phyloP scores from a whole-genome alignment of 2,113 vertebrate genomes.

The Promerops cafer region DNA sequence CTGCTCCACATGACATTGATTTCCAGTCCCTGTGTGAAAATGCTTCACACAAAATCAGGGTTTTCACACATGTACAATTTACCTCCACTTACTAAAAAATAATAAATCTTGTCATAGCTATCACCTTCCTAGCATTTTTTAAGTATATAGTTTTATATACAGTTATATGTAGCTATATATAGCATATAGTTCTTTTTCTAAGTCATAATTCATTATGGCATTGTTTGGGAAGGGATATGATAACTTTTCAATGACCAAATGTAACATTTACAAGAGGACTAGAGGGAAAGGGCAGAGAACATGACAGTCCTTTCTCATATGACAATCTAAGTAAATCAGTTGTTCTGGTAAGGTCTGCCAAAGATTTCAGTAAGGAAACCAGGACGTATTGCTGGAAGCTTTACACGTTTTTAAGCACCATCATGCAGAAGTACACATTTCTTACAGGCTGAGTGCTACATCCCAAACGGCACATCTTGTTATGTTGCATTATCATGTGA shows the following conservation, averaged over 20 bases:
- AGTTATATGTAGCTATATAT: background rate
- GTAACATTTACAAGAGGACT: background rate
- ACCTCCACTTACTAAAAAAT: background rate
- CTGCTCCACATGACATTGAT: background rate
- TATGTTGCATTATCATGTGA: background rate
- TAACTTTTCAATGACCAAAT: background rate
- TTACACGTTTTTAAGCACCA: background rate
- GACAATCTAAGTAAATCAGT: background rate
- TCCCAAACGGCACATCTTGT: background rate
- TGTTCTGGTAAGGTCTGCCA: background rate
- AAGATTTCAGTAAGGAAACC: background rate
- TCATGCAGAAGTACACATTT: background rate
- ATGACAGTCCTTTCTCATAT: background rate
- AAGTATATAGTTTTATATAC: background rate
- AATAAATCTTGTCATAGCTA: background rate
- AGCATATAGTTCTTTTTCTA: background rate
- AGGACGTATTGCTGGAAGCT: background rate
- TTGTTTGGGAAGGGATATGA: background rate
- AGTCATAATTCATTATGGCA: background rate
- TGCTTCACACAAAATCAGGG: background rate
- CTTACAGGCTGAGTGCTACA: accelerated
- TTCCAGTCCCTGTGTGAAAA: background rate
- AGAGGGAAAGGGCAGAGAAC: background rate
- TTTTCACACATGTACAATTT: background rate
- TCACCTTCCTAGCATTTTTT: background rate